Base-by-base conservation (phyloP, 2,888 invertebrate genomes). In the Baronia brevicornis region DNA sequence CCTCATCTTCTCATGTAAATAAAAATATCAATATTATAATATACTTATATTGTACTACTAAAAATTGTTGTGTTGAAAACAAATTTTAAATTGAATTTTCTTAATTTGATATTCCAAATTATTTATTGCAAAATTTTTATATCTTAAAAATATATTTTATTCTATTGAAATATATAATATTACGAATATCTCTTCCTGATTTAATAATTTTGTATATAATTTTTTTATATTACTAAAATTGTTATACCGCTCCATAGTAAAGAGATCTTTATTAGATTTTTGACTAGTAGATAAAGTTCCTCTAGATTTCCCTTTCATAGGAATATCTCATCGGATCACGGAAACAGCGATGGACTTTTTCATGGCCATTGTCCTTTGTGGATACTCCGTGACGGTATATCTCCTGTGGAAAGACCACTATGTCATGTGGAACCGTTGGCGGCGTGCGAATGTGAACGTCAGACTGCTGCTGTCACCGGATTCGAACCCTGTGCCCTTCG, bases 401-500 rank as follows among this genome's bases (percentile, higher is more conserved):
- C 65, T 90, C 12, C 70, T 91, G 4, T 82, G 88, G 62, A 88
- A 87, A 60, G 90, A 90, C 50, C 90, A 91, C 48, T 82, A 89
- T 48, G 74, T 86, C 7, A 89, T 89, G 50, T 91, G 91, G 91
- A 90, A 89, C 55, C 78, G 87, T 22, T 91, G 90, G 90, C 85
- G 90, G 68, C 84, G 85, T 17, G 86, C 85, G 28, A 88, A 89
- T 18, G 88, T 90, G 9, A 88, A 90, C 53, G 88, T 91, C 22
- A 78, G 87, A 25, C 65, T 90, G 7, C 61, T 89, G 8, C 64
- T 88, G 47, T 77, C 86, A 2, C 86, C 86, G 2, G 86, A 86
- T 37, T 54, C 80, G 1, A 71, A 78, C 31, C 84, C 79, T 1
- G 78, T 79, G 29, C 80, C 78, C 3, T 80, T 78, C 28, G 70